A percentile compares a stretch with the other conserved stretches of the same genome.
These are phyloP conservation scores for Kryptopterus vitreolus DNA, from an alignment of 2,797 vertebrate species.

Conservation along the genomic window DNA sequence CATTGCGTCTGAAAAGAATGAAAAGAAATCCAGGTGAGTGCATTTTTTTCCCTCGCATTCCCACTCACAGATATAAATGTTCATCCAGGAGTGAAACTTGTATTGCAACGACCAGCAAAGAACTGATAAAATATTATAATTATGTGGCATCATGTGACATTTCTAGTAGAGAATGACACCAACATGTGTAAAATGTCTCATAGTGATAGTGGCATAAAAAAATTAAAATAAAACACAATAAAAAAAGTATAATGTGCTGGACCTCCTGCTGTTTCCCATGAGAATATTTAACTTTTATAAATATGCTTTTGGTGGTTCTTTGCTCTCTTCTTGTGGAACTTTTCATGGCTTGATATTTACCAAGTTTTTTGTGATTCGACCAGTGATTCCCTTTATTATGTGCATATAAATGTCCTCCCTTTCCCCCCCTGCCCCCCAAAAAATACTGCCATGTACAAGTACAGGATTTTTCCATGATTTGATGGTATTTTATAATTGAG, in stretches of 20 bases:
- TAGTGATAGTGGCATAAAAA: constrained; percentile 15
- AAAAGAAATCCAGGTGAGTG: not conserved
- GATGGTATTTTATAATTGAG: constrained; percentile 33
- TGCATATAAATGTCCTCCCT: constrained; percentile 21
- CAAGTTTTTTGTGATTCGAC: constrained; percentile 42
- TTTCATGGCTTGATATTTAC: constrained; percentile 50
- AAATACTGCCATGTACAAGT: constrained; percentile 39
- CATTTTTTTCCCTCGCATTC: not conserved
- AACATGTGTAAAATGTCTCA: constrained; percentile 15
- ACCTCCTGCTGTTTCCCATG: not conserved
- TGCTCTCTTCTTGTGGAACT: constrained; percentile 43
- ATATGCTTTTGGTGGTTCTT: constrained; percentile 42
- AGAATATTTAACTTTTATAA: constrained; percentile 30
- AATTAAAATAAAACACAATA: not conserved
- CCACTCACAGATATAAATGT: constrained; percentile 18
- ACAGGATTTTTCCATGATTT: constrained; percentile 40
- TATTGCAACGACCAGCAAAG: not conserved
- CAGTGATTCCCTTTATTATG: constrained; percentile 46
- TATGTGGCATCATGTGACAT: constrained; percentile 28
- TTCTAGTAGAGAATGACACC: constrained; percentile 1
- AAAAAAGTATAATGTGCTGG: not conserved
- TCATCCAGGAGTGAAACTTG: not conserved
- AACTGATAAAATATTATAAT: constrained; percentile 6
- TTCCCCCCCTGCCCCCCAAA: not conserved
- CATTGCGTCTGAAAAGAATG: not conserved